Evolutionary conservation across 2,113 vertebrate genomes (phyloP).

Genomic region (Acanthisitta chloris): DNA sequence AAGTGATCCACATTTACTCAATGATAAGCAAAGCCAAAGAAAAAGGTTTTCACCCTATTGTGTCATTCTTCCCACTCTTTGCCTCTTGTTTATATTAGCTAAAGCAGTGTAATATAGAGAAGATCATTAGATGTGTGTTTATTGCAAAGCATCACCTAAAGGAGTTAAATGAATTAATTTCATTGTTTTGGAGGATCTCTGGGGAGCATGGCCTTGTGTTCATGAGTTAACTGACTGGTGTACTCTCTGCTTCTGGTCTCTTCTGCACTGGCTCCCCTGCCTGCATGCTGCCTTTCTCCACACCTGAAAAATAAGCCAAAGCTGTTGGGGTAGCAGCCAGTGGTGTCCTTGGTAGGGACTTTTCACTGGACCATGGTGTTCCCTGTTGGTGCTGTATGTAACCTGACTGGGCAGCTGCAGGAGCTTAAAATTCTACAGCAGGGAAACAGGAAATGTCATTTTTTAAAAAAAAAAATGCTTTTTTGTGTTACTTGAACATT

Average conservation of each 20-base stretch:
- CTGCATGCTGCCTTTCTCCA: neutral
- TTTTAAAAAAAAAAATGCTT: neutral
- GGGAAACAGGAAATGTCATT: neutral
- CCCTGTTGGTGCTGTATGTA: neutral
- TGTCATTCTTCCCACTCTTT: neutral
- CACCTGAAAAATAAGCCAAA: neutral
- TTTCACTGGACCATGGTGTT: neutral
- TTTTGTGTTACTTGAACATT: neutral
- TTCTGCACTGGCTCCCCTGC: neutral
- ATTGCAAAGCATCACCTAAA: neutral
- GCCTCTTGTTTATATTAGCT: neutral
- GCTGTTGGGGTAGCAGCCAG: neutral
- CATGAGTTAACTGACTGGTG: neutral
- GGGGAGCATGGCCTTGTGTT: neutral
- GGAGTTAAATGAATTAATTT: neutral
- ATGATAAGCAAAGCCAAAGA: neutral
- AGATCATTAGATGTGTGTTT: neutral
- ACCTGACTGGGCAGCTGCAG: neutral
- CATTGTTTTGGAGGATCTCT: neutral
- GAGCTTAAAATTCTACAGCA: neutral
- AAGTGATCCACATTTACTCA: neutral
- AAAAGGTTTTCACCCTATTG: neutral
- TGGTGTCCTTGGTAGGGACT: accelerated
- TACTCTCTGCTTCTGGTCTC: neutral
- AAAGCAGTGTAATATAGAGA: neutral